Evolutionary conservation across 2,113 vertebrate genomes (phyloP), one percentile per base, ranked within the genome.

Genomic region (Saccopteryx leptura): DNA sequence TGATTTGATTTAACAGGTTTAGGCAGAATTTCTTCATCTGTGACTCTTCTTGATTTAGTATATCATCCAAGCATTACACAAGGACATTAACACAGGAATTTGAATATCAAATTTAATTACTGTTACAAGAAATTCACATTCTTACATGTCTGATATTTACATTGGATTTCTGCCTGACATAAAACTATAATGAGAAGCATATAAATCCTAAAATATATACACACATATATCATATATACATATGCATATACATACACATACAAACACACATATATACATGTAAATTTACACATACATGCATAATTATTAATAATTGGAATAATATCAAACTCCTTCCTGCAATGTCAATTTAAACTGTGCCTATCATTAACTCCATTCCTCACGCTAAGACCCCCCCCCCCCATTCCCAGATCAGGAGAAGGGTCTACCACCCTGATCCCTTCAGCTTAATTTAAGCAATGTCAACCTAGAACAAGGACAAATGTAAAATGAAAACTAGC

Each of bases 61-160:
- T 28, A 94, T 88, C 33, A 61, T 31, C 18, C 68, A 95, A 93
- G 80, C 9, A 76, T 79, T 88, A 86, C 13, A 92, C 13, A 56
- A 72, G 86, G 79, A 74, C 63, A 33, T 87, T 83, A 87, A 88
- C 82, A 91, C 19, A 78, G 46, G 50, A 89, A 93, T 69, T 56
- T 81, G 39, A 90, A 80, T 89, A 79, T 90, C 79, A 95, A 74
- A 87, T 88, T 82, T 84, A 95, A 94, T 96, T 85, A 93, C 56
- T 50, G 11, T 80, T 50, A n/a, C 2, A 58, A 87, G 82, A 75
- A 92, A 94, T 65, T 31, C 46, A 65, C 79, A 69, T 91, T 87
- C 61, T 88, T n/a, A 79, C 31, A 84, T 24, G 71, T 72, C 28
- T 87, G 72, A 91, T 91, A 84, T 83, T 86, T 94, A 94, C 2